phyloP scores from a whole-genome alignment of 2,888 invertebrate species.

The Agonopterix alstromeriana region DNA sequence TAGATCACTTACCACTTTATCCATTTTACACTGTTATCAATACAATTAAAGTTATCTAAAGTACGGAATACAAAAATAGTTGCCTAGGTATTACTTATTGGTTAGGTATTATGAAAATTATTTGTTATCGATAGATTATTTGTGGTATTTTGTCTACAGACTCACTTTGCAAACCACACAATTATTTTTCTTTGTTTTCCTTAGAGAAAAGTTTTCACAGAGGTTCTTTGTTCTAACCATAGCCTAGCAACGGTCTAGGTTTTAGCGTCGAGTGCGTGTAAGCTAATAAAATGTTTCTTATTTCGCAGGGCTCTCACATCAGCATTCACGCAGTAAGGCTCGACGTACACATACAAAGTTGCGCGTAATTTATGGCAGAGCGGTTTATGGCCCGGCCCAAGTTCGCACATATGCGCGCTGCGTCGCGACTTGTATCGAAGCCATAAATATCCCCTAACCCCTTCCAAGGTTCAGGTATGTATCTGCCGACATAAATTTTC shows the following conservation, averaged over 20 bases:
- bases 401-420: slow-evolving; percentile 61
- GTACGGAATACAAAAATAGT: too few relatives aligned
- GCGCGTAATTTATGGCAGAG: slow-evolving; percentile 58
- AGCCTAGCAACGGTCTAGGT: too few relatives aligned
- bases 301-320: slow-evolving; percentile 30
- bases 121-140: too few relatives aligned
- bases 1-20: too few relatives aligned
- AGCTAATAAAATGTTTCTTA: slow-evolving; percentile 15
- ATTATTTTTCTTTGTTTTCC: background rate
- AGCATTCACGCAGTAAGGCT: slow-evolving; percentile 20
- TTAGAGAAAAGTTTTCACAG: background rate
- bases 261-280: background rate
- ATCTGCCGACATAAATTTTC: slow-evolving; percentile 23
- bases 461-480: slow-evolving; percentile 45
- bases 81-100: too few relatives aligned
- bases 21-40: too few relatives aligned
- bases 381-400: slow-evolving; percentile 55
- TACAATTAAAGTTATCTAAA: too few relatives aligned
- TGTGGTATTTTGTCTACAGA: too few relatives aligned
- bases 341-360: slow-evolving; percentile 56
- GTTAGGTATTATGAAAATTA: too few relatives aligned
- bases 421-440: slow-evolving; percentile 36
- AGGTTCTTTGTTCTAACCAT: too few relatives aligned
- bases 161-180: too few relatives aligned
- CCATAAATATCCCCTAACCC: slow-evolving; percentile 60